Conservation (phyloP, 2,888 invertebrate species). For the Tridacna crocea region DNA sequence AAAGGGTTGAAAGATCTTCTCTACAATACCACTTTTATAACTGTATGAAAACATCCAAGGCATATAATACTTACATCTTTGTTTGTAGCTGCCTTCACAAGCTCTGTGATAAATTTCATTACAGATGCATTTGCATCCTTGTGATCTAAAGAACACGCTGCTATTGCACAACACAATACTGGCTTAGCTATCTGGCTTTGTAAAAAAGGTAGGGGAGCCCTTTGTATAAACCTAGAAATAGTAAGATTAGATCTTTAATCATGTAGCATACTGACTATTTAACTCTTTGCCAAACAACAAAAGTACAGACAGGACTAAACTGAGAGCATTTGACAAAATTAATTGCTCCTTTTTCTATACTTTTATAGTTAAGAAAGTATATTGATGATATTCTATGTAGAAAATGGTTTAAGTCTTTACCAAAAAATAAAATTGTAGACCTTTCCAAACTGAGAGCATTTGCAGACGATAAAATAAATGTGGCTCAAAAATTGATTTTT, state of each 20-base stretch:
- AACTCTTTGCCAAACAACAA: slow-evolving; percentile 8
- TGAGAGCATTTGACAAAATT: not conserved
- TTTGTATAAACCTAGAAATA: slow-evolving; percentile 90
- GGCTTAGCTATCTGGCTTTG: slow-evolving; percentile 90
- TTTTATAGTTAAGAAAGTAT: too few relatives aligned
- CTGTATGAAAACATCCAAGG: not conserved
- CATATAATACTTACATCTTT: slow-evolving; percentile 72
- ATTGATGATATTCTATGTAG: too few relatives aligned
- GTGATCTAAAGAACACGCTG: slow-evolving; percentile 94
- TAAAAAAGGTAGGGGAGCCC: slow-evolving; percentile 93
- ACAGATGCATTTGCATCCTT: slow-evolving; percentile 98
- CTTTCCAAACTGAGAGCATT: too few relatives aligned
- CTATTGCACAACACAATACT: slow-evolving; percentile 92
- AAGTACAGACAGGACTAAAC: not conserved
- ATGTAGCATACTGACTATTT: too few relatives aligned
- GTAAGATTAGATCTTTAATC: not conserved
- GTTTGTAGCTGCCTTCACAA: slow-evolving; percentile 85
- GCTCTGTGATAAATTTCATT: slow-evolving; percentile 96
- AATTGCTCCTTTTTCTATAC: too few relatives aligned
- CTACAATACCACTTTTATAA: not conserved
- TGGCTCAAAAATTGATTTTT: too few relatives aligned
- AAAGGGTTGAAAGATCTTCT: not conserved
- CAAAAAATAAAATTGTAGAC: too few relatives aligned
- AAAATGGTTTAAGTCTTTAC: too few relatives aligned
- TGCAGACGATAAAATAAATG: too few relatives aligned